A percentile compares a stretch with the other conserved stretches of the same genome.
Conservation (phyloP, 2,888 invertebrate species). For the Spatulosminthurus flaviceps region DNA sequence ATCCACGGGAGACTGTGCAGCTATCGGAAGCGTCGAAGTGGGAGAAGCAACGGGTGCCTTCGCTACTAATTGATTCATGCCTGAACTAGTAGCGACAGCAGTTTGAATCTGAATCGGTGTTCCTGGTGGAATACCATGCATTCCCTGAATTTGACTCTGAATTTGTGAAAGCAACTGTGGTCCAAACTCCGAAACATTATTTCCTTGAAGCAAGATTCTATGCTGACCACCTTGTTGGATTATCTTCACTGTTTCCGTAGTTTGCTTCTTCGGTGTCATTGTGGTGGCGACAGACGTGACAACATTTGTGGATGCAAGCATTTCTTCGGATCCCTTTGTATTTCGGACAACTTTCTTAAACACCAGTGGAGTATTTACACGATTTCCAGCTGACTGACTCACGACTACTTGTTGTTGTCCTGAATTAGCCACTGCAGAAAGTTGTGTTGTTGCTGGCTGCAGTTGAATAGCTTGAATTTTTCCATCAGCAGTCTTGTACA, state of each 20-base stretch:
- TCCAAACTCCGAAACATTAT: conserved; percentile 32
- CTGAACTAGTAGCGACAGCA: not conserved
- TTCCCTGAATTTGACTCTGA: conserved; percentile 39
- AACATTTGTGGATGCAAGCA: not conserved
- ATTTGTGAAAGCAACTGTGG: conserved; percentile 46
- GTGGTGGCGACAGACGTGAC: not conserved
- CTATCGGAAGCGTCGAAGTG: conserved; percentile 62
- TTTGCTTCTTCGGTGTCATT: conserved; percentile 22
- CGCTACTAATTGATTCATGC: not conserved
- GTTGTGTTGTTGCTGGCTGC: not conserved
- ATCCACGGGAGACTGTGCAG: conserved; percentile 83
- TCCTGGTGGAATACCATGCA: conserved; percentile 32
- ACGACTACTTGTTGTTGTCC: conserved; percentile 8
- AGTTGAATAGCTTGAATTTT: conserved; percentile 37
- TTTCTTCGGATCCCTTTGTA: conserved; percentile 16
- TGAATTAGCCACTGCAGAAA: not conserved
- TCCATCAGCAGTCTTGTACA: conserved; percentile 34
- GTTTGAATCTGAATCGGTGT: conserved; percentile 45
- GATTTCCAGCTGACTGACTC: not conserved
- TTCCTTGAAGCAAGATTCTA: conserved; percentile 35
- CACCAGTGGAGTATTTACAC: conserved; percentile 18
- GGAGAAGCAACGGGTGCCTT: conserved; percentile 46
- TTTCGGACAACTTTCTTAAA: conserved; percentile 42
- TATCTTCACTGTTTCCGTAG: conserved; percentile 28
- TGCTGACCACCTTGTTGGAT: conserved; percentile 20